Percentiles rank a stretch among this genome's conserved stretches.
These are phyloP conservation scores for Lathronympha strigana DNA, from an alignment of 2,888 invertebrate genomes.

Conservation along the genomic window DNA sequence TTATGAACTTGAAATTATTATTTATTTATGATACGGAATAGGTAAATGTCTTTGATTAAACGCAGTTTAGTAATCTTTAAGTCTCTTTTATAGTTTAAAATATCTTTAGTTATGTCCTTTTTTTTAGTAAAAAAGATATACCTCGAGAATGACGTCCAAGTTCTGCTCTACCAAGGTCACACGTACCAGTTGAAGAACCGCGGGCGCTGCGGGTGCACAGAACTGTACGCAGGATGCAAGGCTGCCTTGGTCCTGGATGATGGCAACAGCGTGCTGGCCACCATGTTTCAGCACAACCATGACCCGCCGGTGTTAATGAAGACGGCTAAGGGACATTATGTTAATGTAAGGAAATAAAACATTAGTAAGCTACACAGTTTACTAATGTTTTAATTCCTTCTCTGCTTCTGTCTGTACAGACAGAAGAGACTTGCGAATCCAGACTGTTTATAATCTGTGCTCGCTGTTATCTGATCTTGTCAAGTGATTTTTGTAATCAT, in stretches of 20 bases:
- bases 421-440: too few relatives aligned
- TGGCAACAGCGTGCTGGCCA: conserved; percentile 27
- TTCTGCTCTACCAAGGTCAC: conserved; percentile 44
- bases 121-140: conserved; percentile 26
- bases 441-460: too few relatives aligned
- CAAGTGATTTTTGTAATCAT: too few relatives aligned
- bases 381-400: too few relatives aligned
- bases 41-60: too few relatives aligned
- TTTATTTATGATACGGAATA: not conserved
- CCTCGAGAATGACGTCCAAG: conserved; percentile 38
- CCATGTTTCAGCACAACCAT: conserved; percentile 37
- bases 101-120: not conserved
- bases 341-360: conserved; percentile 12
- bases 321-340: conserved; percentile 19
- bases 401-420: too few relatives aligned
- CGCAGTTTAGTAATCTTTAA: too few relatives aligned
- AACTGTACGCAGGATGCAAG: conserved; percentile 44
- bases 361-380: too few relatives aligned
- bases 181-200: conserved; percentile 42
- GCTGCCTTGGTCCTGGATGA: conserved; percentile 34
- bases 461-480: too few relatives aligned
- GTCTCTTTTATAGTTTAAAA: too few relatives aligned
- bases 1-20: not conserved
- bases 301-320: conserved; percentile 13
- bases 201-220: conserved; percentile 47